phyloP scores from a whole-genome alignment of 2,888 invertebrate genomes.

The Phaonia tiefii region DNA sequence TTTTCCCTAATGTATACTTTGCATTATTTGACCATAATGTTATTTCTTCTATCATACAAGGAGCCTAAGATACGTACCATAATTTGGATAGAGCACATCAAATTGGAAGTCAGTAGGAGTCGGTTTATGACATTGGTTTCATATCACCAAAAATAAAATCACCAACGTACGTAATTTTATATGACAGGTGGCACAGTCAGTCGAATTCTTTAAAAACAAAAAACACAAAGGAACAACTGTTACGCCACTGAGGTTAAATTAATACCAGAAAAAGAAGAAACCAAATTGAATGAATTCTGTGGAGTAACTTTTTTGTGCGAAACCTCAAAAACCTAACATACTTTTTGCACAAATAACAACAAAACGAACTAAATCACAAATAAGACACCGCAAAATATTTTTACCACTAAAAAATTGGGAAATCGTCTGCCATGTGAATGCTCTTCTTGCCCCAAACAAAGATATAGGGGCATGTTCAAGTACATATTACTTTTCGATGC shows the following conservation, averaged over 20 bases:
- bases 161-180: neutral
- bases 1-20: no score
- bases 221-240: neutral
- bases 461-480: neutral
- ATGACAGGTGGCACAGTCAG: conserved; percentile 60
- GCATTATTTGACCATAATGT: no score
- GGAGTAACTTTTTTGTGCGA: conserved; percentile 13
- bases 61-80: no score
- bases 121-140: conserved; percentile 50
- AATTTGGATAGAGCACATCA: neutral
- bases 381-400: conserved; percentile 6
- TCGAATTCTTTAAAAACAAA: conserved; percentile 53
- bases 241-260: conserved; percentile 39
- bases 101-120: conserved; percentile 56
- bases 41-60: no score
- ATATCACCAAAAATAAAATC: conserved; percentile 10
- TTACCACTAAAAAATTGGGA: conserved; percentile 3
- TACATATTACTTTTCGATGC: neutral
- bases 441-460: neutral
- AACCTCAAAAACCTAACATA: conserved; percentile 48
- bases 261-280: conserved; percentile 6
- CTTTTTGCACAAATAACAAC: conserved; percentile 6
- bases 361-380: conserved; percentile 14
- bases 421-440: neutral
- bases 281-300: no score